A percentile compares a stretch with the other conserved stretches of the same genome.
Conservation (phyloP, 2,888 invertebrate genomes). For the Ectemnius cavifrons region DNA sequence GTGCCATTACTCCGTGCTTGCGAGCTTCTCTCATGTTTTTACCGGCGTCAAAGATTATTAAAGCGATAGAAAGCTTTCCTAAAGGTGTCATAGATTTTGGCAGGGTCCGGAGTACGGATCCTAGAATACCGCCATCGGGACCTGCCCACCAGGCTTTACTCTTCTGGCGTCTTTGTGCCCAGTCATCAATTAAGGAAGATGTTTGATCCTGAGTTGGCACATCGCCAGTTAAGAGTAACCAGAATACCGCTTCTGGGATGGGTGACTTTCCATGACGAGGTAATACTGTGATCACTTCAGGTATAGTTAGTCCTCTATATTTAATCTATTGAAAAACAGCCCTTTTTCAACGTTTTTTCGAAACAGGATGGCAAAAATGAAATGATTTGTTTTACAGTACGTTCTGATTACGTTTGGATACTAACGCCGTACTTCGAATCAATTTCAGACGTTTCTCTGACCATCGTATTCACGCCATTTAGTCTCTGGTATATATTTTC, state of each 20-base stretch:
- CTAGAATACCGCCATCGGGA: constrained; percentile 57
- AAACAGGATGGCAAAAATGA: background rate
- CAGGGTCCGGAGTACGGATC: constrained; percentile 57
- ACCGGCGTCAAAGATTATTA: constrained; percentile 63
- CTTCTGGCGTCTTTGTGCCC: constrained; percentile 64
- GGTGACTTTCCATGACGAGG: constrained; percentile 69
- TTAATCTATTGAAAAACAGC: constrained; percentile 48
- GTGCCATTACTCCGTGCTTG: constrained; percentile 46
- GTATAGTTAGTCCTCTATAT: constrained; percentile 70
- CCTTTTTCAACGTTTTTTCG: background rate
- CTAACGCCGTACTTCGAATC: constrained; percentile 65
- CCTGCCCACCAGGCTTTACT: constrained; percentile 65
- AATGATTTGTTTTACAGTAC: background rate
- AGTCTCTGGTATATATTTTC: constrained; percentile 69
- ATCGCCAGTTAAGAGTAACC: constrained; percentile 72
- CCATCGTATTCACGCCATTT: constrained; percentile 61
- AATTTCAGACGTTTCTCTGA: constrained; percentile 67
- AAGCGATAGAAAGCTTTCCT: constrained; percentile 63
- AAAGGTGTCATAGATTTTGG: constrained; percentile 64
- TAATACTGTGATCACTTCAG: constrained; percentile 66
- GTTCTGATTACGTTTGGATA: background rate
- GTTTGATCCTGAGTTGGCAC: constrained; percentile 70
- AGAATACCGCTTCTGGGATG: constrained; percentile 71
- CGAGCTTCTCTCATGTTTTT: constrained; percentile 52
- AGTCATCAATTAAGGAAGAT: constrained; percentile 67